phyloP scores from a whole-genome alignment of 2,888 invertebrate genomes.

The Oxystoma pomonae region DNA sequence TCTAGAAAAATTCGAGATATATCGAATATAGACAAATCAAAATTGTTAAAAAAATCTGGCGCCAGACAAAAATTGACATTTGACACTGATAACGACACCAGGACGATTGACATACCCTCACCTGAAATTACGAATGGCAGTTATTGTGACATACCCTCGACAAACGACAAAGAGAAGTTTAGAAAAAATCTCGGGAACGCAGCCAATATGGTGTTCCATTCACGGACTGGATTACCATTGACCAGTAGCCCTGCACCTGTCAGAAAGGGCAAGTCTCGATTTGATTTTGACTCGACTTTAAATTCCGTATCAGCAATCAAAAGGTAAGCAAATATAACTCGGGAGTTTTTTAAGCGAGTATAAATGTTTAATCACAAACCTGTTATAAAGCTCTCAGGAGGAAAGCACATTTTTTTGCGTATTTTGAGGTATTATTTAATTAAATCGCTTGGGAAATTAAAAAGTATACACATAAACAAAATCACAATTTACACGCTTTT shows the following conservation, averaged over 20 bases:
- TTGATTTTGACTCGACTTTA: conserved; percentile 80
- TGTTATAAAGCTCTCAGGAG: too few species aligned
- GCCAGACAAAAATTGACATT: conserved; percentile 41
- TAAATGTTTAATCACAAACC: too few species aligned
- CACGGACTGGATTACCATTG: conserved; percentile 74
- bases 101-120: neutral
- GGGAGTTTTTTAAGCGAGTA: too few species aligned
- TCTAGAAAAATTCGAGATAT: conserved; percentile 25
- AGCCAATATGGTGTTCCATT: conserved; percentile 79
- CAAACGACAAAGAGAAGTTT: conserved; percentile 68
- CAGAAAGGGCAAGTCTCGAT: conserved; percentile 69
- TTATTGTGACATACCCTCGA: conserved; percentile 57
- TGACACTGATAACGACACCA: conserved; percentile 19
- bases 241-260: conserved; percentile 85
- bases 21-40: conserved; percentile 27
- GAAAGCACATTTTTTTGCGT: too few species aligned
- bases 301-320: conserved; percentile 76
- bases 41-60: conserved; percentile 26
- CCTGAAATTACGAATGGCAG: conserved; percentile 1
- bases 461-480: too few species aligned
- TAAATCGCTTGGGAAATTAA: too few species aligned
- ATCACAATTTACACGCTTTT: too few species aligned
- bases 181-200: conserved; percentile 72
- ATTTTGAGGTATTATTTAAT: too few species aligned
- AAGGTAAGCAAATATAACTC: too few species aligned